Percentiles rank a stretch among this genome's conserved stretches.
phyloP scores from a whole-genome alignment of 2,888 invertebrate genomes.

The Drosophila mulleri region DNA sequence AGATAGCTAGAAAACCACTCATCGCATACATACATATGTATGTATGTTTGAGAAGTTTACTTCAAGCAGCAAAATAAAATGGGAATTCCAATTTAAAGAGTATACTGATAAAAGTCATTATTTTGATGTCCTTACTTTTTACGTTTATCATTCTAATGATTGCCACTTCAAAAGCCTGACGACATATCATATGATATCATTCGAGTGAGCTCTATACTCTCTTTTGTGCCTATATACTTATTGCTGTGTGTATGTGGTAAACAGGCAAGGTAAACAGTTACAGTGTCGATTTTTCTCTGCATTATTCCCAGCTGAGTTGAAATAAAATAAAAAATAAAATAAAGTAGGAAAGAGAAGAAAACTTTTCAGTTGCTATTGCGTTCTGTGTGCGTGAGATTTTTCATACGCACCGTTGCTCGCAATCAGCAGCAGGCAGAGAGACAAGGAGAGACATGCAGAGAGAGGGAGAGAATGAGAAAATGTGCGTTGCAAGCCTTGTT shows the following conservation, averaged over 20 bases:
- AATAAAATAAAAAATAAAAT: constrained; percentile 36
- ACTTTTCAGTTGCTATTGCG: constrained; percentile 37
- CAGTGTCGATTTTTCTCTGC: constrained; percentile 55
- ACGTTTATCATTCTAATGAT: constrained; percentile 5
- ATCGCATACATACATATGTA: background rate
- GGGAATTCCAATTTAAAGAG: constrained; percentile 12
- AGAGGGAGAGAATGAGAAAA: constrained; percentile 25
- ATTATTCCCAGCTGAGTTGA: constrained; percentile 42
- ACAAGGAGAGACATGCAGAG: background rate
- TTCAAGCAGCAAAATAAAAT: background rate
- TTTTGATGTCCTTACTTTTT: constrained; percentile 12
- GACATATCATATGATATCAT: background rate
- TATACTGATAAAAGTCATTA: background rate
- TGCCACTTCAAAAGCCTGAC: background rate
- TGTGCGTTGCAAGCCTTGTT: constrained; percentile 22
- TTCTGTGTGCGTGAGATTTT: constrained; percentile 55
- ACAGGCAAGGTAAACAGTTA: constrained; percentile 54
- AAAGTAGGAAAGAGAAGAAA: constrained; percentile 2
- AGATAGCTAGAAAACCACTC: background rate
- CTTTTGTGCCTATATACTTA: background rate
- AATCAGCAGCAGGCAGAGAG: background rate
- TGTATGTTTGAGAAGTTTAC: background rate
- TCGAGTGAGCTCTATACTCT: background rate
- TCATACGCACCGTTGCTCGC: constrained; percentile 61
- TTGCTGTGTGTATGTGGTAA: constrained; percentile 17